Evolutionary conservation across 2,113 vertebrate species (phyloP).

Genomic region (Balaenoptera acutorostrata): DNA sequence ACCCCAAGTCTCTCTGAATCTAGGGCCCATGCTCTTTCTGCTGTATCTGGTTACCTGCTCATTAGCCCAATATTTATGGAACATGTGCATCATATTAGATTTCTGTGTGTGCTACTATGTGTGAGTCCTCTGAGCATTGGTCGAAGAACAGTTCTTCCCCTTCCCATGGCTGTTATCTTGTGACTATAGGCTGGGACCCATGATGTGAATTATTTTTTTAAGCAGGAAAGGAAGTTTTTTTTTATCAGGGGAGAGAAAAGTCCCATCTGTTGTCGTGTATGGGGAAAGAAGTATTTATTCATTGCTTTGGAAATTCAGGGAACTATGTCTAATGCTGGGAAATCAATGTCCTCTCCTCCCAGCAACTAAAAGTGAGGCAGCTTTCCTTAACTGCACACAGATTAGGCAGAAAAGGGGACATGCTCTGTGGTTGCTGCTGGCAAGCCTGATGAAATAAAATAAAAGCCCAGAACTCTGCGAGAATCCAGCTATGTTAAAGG

Average conservation of each 20-base stretch:
- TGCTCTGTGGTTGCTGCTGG: background rate
- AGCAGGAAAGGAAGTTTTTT: background rate
- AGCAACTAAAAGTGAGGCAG: background rate
- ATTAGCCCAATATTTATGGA: background rate
- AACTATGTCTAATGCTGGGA: background rate
- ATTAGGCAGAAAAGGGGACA: background rate
- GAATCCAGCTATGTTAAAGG: background rate
- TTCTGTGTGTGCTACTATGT: background rate
- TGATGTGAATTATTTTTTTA: background rate
- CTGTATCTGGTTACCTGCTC: background rate
- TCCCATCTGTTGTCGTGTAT: background rate
- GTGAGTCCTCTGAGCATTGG: background rate
- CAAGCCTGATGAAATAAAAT: background rate
- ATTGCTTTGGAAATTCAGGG: background rate
- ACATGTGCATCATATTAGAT: background rate
- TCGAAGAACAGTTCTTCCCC: background rate
- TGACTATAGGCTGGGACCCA: background rate
- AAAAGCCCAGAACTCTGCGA: background rate
- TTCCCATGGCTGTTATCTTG: background rate
- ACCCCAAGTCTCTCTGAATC: background rate
- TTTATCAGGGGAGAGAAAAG: background rate
- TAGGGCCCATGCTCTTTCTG: background rate
- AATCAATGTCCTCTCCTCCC: background rate
- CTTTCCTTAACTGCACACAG: background rate
- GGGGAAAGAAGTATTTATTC: background rate